A percentile compares a stretch with the other conserved stretches of the same genome.
Conservation (phyloP, 2,888 invertebrate species). For the Chirona hameri region DNA sequence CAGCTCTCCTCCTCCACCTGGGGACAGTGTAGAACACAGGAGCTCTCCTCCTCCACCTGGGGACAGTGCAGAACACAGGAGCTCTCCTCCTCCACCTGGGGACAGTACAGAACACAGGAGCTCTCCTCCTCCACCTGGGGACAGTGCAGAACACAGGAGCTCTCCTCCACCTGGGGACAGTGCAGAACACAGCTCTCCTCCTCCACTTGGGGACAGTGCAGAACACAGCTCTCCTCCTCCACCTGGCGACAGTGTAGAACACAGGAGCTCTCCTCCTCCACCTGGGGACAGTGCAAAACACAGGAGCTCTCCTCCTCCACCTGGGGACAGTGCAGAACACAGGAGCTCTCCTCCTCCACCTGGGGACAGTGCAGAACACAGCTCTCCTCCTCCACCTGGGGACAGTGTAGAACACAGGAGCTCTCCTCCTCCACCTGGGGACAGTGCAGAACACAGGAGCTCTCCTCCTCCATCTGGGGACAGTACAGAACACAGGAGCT, state of each 20-base stretch:
- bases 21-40: background rate
- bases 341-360: background rate
- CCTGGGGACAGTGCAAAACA: background rate
- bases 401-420: background rate
- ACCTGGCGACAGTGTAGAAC: background rate
- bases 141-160: background rate
- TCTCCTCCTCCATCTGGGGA: constrained; percentile 1
- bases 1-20: constrained; percentile 2
- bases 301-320: background rate
- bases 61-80: background rate
- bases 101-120: background rate
- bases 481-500: background rate
- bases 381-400: constrained; percentile 7
- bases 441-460: background rate
- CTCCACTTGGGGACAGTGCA: background rate
- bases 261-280: background rate
- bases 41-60: background rate
- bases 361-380: background rate
- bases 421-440: constrained; percentile 11
- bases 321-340: background rate
- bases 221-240: background rate
- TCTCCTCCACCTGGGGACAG: constrained; percentile 22
- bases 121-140: constrained; percentile 11
- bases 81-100: constrained; percentile 6
- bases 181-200: constrained; percentile 1